Conservation (phyloP, 1,140 invertebrate species). For the Drosophila cardini region DNA sequence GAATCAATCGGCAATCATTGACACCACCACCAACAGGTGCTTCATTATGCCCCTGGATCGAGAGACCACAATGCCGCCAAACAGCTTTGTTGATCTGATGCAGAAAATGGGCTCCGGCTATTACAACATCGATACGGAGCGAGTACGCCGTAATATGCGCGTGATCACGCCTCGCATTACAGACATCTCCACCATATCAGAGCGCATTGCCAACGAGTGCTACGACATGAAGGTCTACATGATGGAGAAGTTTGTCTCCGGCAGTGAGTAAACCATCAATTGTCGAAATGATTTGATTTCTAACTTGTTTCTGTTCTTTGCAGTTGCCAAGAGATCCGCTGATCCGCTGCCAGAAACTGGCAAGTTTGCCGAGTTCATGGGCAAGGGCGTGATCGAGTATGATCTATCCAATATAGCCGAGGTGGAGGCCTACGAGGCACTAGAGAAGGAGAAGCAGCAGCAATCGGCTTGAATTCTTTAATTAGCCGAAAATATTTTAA, state of each 20-base stretch:
- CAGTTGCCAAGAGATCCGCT: conserved; percentile 90
- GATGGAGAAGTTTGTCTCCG: conserved; percentile 88
- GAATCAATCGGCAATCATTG: conserved; percentile 92
- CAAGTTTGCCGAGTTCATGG: conserved; percentile 91
- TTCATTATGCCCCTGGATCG: conserved; percentile 95
- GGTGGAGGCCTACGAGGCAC: conserved; percentile 75
- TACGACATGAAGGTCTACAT: conserved; percentile 89
- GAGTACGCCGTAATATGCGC: conserved; percentile 91
- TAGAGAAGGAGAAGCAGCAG: conserved; percentile 42
- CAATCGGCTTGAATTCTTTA: conserved; percentile 14
- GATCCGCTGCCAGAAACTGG: conserved; percentile 85
- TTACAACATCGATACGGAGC: conserved; percentile 92
- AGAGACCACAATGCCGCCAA: conserved; percentile 90
- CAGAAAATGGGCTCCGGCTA: conserved; percentile 92
- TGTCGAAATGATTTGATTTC: background rate
- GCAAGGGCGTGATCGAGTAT: conserved; percentile 89
- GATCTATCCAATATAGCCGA: conserved; percentile 89
- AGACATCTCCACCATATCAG: conserved; percentile 88
- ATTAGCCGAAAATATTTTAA: conserved; percentile 58
- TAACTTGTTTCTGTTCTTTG: conserved; percentile 73
- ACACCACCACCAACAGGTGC: conserved; percentile 90
- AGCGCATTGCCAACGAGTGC: conserved; percentile 90
- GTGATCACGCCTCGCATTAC: conserved; percentile 90
- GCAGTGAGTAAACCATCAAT: conserved; percentile 82
- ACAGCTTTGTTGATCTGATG: conserved; percentile 91